These are phyloP conservation scores for Drosophila prolongata DNA, from an alignment of 2,888 invertebrate species.

Conservation along the genomic window DNA sequence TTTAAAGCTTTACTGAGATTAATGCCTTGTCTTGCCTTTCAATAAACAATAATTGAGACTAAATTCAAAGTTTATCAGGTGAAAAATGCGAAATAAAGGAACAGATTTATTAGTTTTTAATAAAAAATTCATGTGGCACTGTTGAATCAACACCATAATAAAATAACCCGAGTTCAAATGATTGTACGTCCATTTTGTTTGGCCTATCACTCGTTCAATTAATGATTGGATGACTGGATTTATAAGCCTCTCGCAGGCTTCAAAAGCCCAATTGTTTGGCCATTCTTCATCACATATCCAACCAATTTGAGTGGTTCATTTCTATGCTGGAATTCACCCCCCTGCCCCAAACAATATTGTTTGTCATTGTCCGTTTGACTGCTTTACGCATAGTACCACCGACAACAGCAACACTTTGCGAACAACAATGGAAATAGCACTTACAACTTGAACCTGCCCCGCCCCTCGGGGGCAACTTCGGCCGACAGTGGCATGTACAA, in stretches of 20 bases:
- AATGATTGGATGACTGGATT: conserved; percentile 22
- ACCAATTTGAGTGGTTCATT: conserved; percentile 33
- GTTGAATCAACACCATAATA: neutral
- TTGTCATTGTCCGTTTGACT: conserved; percentile 48
- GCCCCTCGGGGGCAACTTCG: conserved; percentile 5
- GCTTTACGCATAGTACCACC: conserved; percentile 34
- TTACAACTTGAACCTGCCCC: conserved; percentile 42
- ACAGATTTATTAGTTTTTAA: no score
- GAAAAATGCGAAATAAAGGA: no score
- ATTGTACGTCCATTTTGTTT: conserved; percentile 7
- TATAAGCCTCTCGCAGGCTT: conserved; percentile 29
- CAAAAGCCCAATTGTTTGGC: conserved; percentile 33
- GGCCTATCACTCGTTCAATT: conserved; percentile 20
- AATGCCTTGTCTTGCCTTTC: no score
- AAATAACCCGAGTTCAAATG: neutral
- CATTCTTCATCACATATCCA: conserved; percentile 25
- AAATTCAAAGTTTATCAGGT: no score
- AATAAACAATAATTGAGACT: no score
- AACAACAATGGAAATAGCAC: conserved; percentile 43
- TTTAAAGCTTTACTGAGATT: no score
- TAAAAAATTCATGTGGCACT: neutral
- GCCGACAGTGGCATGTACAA: conserved; percentile 70
- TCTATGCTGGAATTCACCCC: conserved; percentile 1
- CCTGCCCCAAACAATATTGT: conserved; percentile 24
- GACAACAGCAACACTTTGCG: conserved; percentile 34